A percentile compares a stretch with the other conserved stretches of the same genome.
Evolutionary conservation across 2,113 vertebrate genomes (phyloP).

Genomic region (Ctenodactylus gundi): DNA sequence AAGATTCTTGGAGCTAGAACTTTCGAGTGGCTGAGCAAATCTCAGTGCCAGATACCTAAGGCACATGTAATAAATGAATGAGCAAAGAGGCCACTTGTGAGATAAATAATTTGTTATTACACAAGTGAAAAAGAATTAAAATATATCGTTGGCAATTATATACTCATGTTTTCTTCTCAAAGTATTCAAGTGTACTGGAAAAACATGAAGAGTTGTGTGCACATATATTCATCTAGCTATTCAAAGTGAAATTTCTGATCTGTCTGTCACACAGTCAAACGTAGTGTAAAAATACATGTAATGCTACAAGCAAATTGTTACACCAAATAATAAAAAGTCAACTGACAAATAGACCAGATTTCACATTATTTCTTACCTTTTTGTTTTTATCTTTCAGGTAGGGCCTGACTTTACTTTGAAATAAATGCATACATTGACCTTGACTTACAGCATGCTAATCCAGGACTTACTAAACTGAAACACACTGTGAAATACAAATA

Average conservation of each 20-base stretch:
- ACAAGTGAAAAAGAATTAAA: conserved; percentile 26
- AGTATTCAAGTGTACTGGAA: conserved; percentile 17
- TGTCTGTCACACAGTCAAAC: neutral
- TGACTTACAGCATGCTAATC: neutral
- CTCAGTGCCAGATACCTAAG: neutral
- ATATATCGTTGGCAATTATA: conserved; percentile 32
- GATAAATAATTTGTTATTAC: neutral
- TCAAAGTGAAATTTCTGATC: conserved; percentile 32
- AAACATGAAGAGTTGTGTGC: neutral
- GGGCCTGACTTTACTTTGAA: neutral
- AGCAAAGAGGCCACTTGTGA: neutral
- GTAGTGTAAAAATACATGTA: conserved; percentile 31
- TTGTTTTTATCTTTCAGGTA: neutral
- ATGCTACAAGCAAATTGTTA: neutral
- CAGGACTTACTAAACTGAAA: neutral
- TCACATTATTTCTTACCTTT: conserved; percentile 4
- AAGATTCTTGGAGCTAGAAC: neutral
- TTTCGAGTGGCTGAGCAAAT: neutral
- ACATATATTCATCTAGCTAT: neutral
- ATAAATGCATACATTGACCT: neutral
- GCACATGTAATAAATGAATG: neutral
- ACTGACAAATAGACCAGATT: neutral
- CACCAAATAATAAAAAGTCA: neutral
- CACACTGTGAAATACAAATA: conserved; percentile 34
- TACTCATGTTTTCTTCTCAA: neutral